phyloP scores from a whole-genome alignment of 2,888 invertebrate genomes.

The Buathra laborator region DNA sequence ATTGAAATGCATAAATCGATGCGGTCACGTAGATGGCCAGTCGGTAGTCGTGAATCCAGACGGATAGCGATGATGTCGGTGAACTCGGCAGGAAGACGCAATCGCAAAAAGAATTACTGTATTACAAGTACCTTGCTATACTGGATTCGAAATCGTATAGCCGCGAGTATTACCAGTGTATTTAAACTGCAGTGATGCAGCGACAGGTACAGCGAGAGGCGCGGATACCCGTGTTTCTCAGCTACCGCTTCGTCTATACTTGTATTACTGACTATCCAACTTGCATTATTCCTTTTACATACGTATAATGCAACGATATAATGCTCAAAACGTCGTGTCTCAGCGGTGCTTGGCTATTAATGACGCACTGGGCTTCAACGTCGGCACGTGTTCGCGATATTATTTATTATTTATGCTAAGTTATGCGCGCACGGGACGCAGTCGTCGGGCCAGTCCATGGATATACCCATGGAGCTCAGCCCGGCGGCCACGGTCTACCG shows the following conservation, averaged over 20 bases:
- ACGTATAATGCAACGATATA: constrained; percentile 25
- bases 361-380: constrained; percentile 80
- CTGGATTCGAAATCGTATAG: constrained; percentile 12
- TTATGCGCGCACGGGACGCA: constrained; percentile 79
- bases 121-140: constrained; percentile 14
- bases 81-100: constrained; percentile 38
- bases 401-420: constrained; percentile 85
- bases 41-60: background rate
- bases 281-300: constrained; percentile 24
- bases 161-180: background rate
- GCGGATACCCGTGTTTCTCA: background rate
- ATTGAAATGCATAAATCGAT: constrained; percentile 58
- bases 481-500: constrained; percentile 81
- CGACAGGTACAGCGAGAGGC: background rate
- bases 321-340: constrained; percentile 48
- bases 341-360: constrained; percentile 74
- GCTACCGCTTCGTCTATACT: background rate
- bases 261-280: constrained; percentile 3
- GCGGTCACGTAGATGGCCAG: constrained; percentile 13
- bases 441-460: constrained; percentile 77
- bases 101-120: constrained; percentile 29
- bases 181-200: background rate
- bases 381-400: constrained; percentile 83
- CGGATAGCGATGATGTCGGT: constrained; percentile 13
- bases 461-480: constrained; percentile 72